A percentile compares a stretch with the other conserved stretches of the same genome.
Conservation (phyloP, 1,140 invertebrate genomes). For the Scaptomyza montana region DNA sequence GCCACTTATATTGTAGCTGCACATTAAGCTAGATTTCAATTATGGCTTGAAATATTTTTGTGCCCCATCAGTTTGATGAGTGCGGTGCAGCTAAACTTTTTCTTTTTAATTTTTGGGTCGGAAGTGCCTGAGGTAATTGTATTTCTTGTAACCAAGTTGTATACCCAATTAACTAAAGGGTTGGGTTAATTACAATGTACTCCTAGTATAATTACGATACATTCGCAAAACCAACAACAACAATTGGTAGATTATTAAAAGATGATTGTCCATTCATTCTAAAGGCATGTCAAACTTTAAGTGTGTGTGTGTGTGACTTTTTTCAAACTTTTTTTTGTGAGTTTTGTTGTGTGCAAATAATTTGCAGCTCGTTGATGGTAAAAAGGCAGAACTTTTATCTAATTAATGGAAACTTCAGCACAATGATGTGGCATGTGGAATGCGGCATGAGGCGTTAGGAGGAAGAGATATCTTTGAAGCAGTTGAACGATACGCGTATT, state of each 20-base stretch:
- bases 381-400: conserved; percentile 74
- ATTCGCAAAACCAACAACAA: neutral
- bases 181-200: conserved; percentile 20
- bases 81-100: conserved; percentile 28
- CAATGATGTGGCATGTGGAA: conserved; percentile 59
- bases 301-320: conserved; percentile 23
- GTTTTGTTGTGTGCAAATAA: conserved; percentile 80
- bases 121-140: conserved; percentile 21
- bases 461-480: conserved; percentile 21
- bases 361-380: conserved; percentile 72
- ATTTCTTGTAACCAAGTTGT: conserved; percentile 20
- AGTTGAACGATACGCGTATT: conserved; percentile 47
- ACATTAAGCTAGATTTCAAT: conserved; percentile 42
- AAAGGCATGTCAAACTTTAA: conserved; percentile 31
- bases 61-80: conserved; percentile 13
- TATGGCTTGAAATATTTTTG: conserved; percentile 15
- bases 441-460: neutral
- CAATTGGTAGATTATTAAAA: conserved; percentile 8
- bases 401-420: conserved; percentile 83
- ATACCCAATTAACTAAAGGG: conserved; percentile 20
- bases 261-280: conserved; percentile 9
- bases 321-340: conserved; percentile 54
- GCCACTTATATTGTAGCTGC: neutral
- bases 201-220: neutral
- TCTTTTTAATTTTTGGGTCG: conserved; percentile 24